phyloP scores from a whole-genome alignment of 1,140 invertebrate genomes.

The Phymastichus coffea region DNA sequence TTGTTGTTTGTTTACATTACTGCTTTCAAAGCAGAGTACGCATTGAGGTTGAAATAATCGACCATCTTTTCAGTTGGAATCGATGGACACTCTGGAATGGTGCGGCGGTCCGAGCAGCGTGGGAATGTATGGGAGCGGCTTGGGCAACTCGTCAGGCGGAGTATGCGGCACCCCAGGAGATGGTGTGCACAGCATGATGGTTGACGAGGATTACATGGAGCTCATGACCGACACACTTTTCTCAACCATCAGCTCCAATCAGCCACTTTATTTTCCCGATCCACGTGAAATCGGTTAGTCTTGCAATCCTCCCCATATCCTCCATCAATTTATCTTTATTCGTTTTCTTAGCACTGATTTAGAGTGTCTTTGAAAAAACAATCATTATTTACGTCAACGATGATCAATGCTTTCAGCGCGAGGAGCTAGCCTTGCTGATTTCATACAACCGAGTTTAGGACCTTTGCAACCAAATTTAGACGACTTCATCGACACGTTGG shows the following conservation, averaged over 20 bases:
- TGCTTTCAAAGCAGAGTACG: constrained; percentile 42
- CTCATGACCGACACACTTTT: constrained; percentile 89
- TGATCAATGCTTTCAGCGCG: constrained; percentile 55
- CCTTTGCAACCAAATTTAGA: constrained; percentile 96
- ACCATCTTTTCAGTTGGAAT: constrained; percentile 78
- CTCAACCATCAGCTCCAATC: constrained; percentile 81
- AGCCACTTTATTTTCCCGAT: constrained; percentile 95
- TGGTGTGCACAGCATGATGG: constrained; percentile 70
- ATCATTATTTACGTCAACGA: not conserved
- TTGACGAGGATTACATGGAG: constrained; percentile 87
- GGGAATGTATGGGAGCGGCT: constrained; percentile 36
- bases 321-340: not conserved
- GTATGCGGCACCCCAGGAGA: constrained; percentile 60
- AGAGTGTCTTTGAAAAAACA: constrained; percentile 1
- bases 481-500: constrained; percentile 92
- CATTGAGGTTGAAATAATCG: too few species aligned
- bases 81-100: constrained; percentile 78
- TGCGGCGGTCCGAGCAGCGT: constrained; percentile 48
- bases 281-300: constrained; percentile 89
- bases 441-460: constrained; percentile 96
- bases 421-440: constrained; percentile 80
- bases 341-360: constrained; percentile 21
- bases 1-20: too few species aligned
- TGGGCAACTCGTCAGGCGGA: constrained; percentile 39
- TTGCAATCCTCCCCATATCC: not conserved